Evolutionary conservation across 2,888 invertebrate genomes (phyloP), one percentile per base, ranked within the genome.

Genomic region (Itoplectis maculator): DNA sequence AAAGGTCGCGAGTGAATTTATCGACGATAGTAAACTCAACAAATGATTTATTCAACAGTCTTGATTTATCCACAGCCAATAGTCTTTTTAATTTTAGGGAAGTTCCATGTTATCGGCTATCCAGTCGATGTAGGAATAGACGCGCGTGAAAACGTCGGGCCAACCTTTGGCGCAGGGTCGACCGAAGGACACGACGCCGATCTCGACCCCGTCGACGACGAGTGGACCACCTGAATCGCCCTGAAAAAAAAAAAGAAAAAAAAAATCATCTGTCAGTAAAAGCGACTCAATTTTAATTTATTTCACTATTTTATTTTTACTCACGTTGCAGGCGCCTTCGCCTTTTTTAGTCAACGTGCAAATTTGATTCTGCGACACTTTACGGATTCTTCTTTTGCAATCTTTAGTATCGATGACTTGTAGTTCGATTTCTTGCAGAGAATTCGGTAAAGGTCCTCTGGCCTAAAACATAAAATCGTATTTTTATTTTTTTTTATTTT

Each of bases 141-240:
- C 79, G 5, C 79, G 42, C 11, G 79, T 79, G 23, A 45, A 79
- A 4, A 79, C 82, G 11, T 79, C 82, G 7, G 82, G 82, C 42
- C 54, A 76, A 54, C 82, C 82, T 2, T 11, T 13, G 7, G 82
- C 82, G 20, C 82, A 82, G 9, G 82, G 82, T 18, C 59, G 37
- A n/a, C 79, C 82, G 23, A 75, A 82, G 1, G 79, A 82, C 5
- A 79, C 82, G 2, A 82, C 49, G 37, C 82, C 82, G 37, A 82
- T 56, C 13, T 74, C 75, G 35, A 66, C 29, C 2, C 72, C 76
- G 8, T 79, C 76, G 11, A 76, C 47, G 9, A 72, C 72, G 2
- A 82, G 54, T 0, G 82, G 82, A 15, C 82, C 79, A 51, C 82
- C 82, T 23, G 82, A 82, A 47, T 82, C 82, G 59, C 82, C 82